Evolutionary conservation across 2,113 vertebrate genomes (phyloP), one percentile per base, ranked within the genome.

Genomic region (Cyanocitta stelleri): DNA sequence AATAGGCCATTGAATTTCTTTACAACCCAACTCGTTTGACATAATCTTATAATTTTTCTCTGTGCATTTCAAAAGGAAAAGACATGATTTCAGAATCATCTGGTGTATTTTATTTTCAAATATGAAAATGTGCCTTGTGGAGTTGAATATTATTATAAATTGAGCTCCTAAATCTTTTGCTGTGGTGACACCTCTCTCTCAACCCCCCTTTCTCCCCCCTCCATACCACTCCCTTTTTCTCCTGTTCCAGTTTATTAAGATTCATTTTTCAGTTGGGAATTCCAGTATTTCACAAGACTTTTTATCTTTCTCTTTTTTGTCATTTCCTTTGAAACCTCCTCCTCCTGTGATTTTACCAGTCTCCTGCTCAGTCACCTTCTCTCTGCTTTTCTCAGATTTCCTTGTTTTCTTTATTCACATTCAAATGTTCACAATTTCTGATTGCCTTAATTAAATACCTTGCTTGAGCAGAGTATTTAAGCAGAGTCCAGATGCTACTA

Each of bases 101-200:
- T 81, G 75, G 51, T 52, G 75, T 61, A 19, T 62, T 95, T 86
- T 75, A 61, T 94, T 95, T 95, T 62, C 51, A 64, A 37, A 86
- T 46, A 46, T 2, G 7, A 35, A 86, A 41, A 59, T 86, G 44
- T 93, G 54, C 67, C 76, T 91, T 39, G 62, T 43, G 11, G 41
- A 48, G 89, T 86, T 94, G 82, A 97, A 95, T 92, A 73, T 79
- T 93, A 77, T 91, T 94, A 96, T 95, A 95, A 97, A 92, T 48
- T 62, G 77, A 89, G 62, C 20, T 51, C 66, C 82, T 41, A 67
- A 55, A 89, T 74, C 39, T 95, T 95, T 89, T 87, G 75, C 66
- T 89, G 76, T 72, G 67, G 48, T 95, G 92, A 89, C 33, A 69
- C 21, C 74, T 95, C 93, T 37, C 37, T 37, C 18, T 52, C 7